Percentiles rank a stretch among this genome's conserved stretches.
phyloP scores from a whole-genome alignment of 37 sponge, comb jelly and placozoan species.

The Beroe forskalii region DNA sequence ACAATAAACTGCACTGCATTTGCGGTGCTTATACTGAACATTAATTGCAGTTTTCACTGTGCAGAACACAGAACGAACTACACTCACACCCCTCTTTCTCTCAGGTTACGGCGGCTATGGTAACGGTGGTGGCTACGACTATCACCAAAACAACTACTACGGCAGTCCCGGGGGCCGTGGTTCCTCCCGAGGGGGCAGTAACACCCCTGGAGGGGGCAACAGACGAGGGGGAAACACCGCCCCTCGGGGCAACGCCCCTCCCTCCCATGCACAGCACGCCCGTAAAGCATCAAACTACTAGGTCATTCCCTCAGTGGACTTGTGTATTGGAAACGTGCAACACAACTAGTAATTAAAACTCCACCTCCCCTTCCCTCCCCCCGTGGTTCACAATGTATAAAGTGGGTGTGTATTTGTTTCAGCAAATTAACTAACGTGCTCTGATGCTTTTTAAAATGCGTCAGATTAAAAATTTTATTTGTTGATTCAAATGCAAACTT shows the following conservation, averaged over 20 bases:
- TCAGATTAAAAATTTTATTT: too few species aligned
- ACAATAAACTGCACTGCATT: too few species aligned
- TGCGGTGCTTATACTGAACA: too few species aligned
- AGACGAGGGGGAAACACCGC: background rate
- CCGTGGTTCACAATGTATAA: too few species aligned
- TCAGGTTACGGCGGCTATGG: conserved; percentile 62
- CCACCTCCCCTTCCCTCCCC: background rate
- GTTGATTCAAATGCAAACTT: too few species aligned
- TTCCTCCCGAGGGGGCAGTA: background rate
- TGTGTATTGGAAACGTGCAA: background rate
- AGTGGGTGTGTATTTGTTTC: too few species aligned
- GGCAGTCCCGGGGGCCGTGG: background rate
- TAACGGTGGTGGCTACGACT: background rate
- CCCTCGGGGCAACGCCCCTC: background rate
- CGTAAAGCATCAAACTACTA: conserved; percentile 57
- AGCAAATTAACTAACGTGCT: too few species aligned
- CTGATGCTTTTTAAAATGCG: too few species aligned
- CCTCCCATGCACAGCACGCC: background rate
- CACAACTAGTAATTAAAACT: conserved; percentile 17
- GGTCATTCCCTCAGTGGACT: conserved; percentile 1
- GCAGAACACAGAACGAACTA: too few species aligned
- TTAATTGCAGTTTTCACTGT: too few species aligned
- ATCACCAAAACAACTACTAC: background rate
- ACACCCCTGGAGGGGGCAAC: background rate
- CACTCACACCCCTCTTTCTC: too few species aligned